Evolutionary conservation across 2,113 vertebrate species (phyloP).

Genomic region (Thymallus thymallus): DNA sequence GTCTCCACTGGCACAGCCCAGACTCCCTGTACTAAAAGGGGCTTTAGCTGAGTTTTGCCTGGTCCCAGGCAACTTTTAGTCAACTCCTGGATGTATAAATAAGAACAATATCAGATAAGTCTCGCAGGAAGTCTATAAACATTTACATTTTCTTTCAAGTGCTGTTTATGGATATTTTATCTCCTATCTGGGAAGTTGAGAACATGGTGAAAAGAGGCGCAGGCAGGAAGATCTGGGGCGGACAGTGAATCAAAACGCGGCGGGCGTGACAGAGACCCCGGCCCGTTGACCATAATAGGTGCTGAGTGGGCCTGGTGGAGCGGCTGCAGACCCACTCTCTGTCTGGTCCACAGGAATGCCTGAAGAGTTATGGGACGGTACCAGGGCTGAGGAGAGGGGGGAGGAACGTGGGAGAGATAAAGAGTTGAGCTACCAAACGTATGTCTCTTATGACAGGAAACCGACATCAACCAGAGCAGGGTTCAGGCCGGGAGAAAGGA

Average conservation of each 20-base stretch:
- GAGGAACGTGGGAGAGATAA: neutral
- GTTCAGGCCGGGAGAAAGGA: neutral
- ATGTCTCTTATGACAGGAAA: neutral
- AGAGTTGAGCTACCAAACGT: neutral
- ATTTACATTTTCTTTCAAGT: constrained; percentile 70
- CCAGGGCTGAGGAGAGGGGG: neutral
- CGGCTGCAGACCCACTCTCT: constrained; percentile 12
- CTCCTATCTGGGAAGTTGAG: constrained; percentile 58
- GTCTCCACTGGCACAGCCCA: constrained; percentile 13
- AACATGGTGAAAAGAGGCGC: constrained; percentile 47
- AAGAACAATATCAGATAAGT: constrained; percentile 68
- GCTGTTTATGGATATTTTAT: constrained; percentile 68
- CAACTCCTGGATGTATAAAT: constrained; percentile 51
- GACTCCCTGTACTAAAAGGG: constrained; percentile 41
- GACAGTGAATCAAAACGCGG: constrained; percentile 22
- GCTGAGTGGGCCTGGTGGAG: constrained; percentile 16
- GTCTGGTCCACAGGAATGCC: constrained; percentile 20
- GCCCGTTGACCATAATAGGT: constrained; percentile 43
- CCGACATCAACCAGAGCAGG: neutral
- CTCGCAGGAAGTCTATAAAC: constrained; percentile 62
- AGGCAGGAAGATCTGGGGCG: constrained; percentile 21
- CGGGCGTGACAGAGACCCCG: constrained; percentile 10
- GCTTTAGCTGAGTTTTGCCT: constrained; percentile 38
- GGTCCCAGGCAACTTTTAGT: neutral
- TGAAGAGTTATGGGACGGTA: constrained; percentile 35